Conservation (phyloP, 1,140 invertebrate genomes). For the Drosophila burlai region DNA sequence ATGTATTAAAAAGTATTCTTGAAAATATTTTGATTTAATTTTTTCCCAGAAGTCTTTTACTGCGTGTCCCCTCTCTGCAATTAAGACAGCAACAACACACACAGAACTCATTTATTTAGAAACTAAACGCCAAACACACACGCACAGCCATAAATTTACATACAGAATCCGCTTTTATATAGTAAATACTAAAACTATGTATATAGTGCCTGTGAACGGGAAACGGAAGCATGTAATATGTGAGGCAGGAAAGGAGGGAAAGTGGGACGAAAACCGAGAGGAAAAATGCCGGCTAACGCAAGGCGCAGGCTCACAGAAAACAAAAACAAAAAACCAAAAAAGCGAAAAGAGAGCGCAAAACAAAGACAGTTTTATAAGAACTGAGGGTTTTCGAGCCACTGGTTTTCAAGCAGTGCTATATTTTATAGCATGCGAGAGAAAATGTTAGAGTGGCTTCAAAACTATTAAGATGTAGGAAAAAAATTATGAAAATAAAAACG, state of each 20-base stretch:
- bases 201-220: constrained; percentile 43
- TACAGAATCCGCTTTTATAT: constrained; percentile 32
- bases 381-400: constrained; percentile 6
- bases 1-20: background rate
- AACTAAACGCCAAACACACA: constrained; percentile 14
- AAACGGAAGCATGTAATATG: constrained; percentile 63
- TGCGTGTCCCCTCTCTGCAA: background rate
- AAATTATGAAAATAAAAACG: background rate
- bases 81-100: constrained; percentile 3
- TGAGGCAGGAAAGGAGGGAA: background rate
- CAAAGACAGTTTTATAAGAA: constrained; percentile 14
- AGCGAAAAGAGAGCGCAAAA: constrained; percentile 22
- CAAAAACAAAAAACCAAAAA: background rate
- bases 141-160: constrained; percentile 21
- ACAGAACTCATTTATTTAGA: constrained; percentile 50
- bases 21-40: too few relatives aligned
- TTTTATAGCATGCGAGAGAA: constrained; percentile 50
- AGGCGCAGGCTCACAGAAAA: constrained; percentile 47
- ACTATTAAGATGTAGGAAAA: background rate
- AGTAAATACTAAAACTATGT: constrained; percentile 18
- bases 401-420: constrained; percentile 2
- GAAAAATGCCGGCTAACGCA: constrained; percentile 68
- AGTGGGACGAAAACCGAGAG: background rate
- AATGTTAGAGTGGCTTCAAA: constrained; percentile 5
- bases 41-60: too few relatives aligned